These are phyloP conservation scores for Neolamprologus hecqui DNA, from an alignment of 2,113 vertebrate genomes.

Conservation along the genomic window DNA sequence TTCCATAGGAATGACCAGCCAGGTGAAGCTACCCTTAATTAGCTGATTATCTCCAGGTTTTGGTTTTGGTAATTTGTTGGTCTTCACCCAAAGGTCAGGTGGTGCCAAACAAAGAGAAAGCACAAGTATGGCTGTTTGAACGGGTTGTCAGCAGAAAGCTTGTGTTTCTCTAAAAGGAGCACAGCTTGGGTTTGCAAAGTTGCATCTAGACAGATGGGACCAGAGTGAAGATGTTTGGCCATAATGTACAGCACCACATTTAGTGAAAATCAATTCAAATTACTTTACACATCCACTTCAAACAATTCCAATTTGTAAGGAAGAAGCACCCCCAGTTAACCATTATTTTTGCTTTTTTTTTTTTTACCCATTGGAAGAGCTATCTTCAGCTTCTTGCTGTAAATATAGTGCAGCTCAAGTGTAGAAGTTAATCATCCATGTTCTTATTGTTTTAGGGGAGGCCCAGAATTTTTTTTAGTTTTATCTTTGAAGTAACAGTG, in stretches of 20 bases:
- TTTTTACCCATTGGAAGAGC: not conserved
- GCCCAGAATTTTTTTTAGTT: not conserved
- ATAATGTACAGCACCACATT: not conserved
- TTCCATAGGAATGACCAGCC: not conserved
- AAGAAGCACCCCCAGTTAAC: not conserved
- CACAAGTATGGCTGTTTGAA: not conserved
- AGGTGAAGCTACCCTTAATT: not conserved
- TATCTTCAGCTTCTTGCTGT: not conserved
- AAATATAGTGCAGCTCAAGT: not conserved
- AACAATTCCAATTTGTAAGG: not conserved
- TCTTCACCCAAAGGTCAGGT: not conserved
- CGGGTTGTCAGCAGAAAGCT: not conserved
- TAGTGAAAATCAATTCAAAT: not conserved
- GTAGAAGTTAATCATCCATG: not conserved
- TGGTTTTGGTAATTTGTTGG: not conserved
- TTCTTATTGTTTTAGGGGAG: not conserved
- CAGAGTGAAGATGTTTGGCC: not conserved
- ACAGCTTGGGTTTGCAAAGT: not conserved
- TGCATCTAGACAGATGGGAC: not conserved
- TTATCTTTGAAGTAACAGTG: not conserved
- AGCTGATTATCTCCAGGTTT: not conserved
- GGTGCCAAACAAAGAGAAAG: not conserved
- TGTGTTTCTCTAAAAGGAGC: not conserved
- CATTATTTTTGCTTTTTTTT: not conserved
- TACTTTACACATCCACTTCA: not conserved